Evolutionary conservation across 2,888 invertebrate genomes (phyloP).

Genomic region (Drosophila fungiperda): DNA sequence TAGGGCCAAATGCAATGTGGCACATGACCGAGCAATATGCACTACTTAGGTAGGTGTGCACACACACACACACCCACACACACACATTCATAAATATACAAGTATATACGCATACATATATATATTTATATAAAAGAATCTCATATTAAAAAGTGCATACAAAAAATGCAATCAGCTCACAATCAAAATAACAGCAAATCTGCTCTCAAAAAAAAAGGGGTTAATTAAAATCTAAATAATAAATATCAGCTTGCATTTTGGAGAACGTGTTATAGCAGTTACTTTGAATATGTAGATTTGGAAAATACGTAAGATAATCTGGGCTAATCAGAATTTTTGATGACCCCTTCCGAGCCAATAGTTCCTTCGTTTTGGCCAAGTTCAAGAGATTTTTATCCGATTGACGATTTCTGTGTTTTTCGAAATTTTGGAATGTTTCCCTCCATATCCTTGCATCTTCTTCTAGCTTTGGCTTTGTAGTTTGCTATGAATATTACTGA

Average conservation of each 20-base stretch:
- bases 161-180: slow-evolving; percentile 13
- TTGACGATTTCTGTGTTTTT: background rate
- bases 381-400: background rate
- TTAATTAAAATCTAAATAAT: slow-evolving; percentile 10
- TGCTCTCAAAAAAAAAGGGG: background rate
- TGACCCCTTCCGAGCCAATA: too few species aligned
- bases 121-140: background rate
- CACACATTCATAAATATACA: background rate
- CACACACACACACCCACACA: background rate
- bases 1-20: slow-evolving; percentile 57
- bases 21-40: slow-evolving; percentile 55
- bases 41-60: slow-evolving; percentile 36
- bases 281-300: too few species aligned
- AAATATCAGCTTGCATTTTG: background rate
- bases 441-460: background rate
- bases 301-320: background rate
- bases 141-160: slow-evolving; percentile 18
- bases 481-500: background rate
- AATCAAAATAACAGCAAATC: background rate
- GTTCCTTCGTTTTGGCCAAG: background rate
- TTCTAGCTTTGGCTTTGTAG: background rate
- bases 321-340: too few species aligned
- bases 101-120: background rate
- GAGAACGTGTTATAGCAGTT: too few species aligned
- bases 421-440: background rate